A percentile compares a stretch with the other conserved stretches of the same genome.
phyloP scores from a whole-genome alignment of 2,888 invertebrate genomes.

The Prenolepis imparis region DNA sequence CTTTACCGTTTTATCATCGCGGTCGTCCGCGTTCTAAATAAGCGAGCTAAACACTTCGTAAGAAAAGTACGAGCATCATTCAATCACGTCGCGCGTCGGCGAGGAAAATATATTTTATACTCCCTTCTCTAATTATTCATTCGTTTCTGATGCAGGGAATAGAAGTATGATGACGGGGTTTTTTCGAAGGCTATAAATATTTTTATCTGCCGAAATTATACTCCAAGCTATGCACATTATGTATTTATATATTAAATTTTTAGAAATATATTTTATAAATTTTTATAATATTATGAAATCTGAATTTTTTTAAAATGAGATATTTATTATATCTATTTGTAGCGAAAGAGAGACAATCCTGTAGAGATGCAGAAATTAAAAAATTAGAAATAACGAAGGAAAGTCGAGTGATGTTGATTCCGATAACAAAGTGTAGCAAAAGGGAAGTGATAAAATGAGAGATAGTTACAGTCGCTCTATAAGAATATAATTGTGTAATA shows the following conservation, averaged over 20 bases:
- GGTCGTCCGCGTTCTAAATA: slow-evolving; percentile 33
- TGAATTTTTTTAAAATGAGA: background rate
- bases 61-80: slow-evolving; percentile 29
- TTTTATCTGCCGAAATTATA: slow-evolving; percentile 1
- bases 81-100: slow-evolving; percentile 31
- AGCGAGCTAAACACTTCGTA: slow-evolving; percentile 36
- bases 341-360: background rate
- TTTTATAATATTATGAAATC: background rate
- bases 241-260: background rate
- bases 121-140: slow-evolving; percentile 38
- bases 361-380: slow-evolving; percentile 4
- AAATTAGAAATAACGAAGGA: background rate
- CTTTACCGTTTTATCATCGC: slow-evolving; percentile 24
- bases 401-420: background rate
- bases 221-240: background rate
- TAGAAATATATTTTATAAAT: background rate
- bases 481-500: slow-evolving; percentile 20
- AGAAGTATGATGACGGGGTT: background rate
- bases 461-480: background rate
- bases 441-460: slow-evolving; percentile 13
- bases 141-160: slow-evolving; percentile 1
- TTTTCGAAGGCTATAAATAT: background rate
- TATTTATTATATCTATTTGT: background rate
- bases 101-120: slow-evolving; percentile 47
- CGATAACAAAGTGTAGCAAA: background rate